Evolutionary conservation across 2,888 invertebrate genomes (phyloP).

Genomic region (Coleophora flavipennella): DNA sequence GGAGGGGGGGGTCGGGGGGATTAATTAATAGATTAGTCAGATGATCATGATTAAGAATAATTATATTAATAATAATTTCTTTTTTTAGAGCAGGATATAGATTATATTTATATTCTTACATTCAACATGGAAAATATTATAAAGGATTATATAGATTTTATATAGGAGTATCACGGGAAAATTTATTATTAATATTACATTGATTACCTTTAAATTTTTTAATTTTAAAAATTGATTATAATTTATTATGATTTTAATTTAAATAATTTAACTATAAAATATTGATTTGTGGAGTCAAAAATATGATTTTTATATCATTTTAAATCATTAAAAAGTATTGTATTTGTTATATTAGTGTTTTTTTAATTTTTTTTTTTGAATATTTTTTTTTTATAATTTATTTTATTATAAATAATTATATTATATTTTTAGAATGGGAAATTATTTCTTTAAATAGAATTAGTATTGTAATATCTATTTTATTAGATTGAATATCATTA

Average conservation of each 20-base stretch:
- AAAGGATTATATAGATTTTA: constrained; percentile 63
- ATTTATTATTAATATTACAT: constrained; percentile 75
- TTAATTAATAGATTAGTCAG: constrained; percentile 74
- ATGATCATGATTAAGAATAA: constrained; percentile 61
- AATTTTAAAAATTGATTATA: constrained; percentile 68
- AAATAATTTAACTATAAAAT: constrained; percentile 78
- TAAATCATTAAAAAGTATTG: constrained; percentile 62
- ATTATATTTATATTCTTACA: constrained; percentile 75
- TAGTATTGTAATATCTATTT: constrained; percentile 64
- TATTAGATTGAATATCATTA: constrained; percentile 77
- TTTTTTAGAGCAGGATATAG: constrained; percentile 79
- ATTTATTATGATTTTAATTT: constrained; percentile 68
- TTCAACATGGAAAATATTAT: constrained; percentile 74
- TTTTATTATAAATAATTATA: constrained; percentile 58
- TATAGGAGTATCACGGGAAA: constrained; percentile 64
- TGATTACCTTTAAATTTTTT: constrained; percentile 76
- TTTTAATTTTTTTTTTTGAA: constrained; percentile 58
- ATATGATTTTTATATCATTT: constrained; percentile 65
- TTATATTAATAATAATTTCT: constrained; percentile 70
- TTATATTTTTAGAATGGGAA: constrained; percentile 70
- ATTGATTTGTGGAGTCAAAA: constrained; percentile 78
- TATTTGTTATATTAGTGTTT: constrained; percentile 67
- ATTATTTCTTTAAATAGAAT: constrained; percentile 64
- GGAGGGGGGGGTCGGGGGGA: too few relatives aligned
- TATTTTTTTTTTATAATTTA: constrained; percentile 50